phyloP scores from a whole-genome alignment of 1,140 invertebrate species.

The Sweltsa coloradensis region DNA sequence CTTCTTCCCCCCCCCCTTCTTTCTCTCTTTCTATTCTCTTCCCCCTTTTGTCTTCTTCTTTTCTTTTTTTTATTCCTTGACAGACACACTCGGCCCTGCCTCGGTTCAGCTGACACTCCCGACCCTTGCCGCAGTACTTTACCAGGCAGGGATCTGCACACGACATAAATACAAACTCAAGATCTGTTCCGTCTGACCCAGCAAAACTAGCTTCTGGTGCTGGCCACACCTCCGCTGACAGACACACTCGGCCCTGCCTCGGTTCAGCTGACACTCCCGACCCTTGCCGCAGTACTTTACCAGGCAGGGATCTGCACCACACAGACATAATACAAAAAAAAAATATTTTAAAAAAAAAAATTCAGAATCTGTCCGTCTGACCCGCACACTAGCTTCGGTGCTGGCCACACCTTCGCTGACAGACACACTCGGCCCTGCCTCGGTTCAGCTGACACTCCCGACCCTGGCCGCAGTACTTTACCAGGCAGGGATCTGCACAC shows the following conservation, averaged over 20 bases:
- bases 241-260: conserved; percentile 42
- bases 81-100: conserved; percentile 49
- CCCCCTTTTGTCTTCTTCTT: too few species aligned
- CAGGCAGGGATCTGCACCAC: conserved; percentile 42
- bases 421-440: conserved; percentile 45
- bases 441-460: conserved; percentile 45
- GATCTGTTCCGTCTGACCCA: too few species aligned
- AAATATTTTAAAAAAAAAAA: too few species aligned
- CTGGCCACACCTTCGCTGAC: conserved; percentile 39
- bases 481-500: conserved; percentile 47
- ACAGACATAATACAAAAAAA: too few species aligned
- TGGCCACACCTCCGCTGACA: conserved; percentile 43
- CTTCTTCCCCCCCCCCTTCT: too few species aligned
- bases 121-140: conserved; percentile 52
- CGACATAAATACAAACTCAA: too few species aligned
- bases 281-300: conserved; percentile 54
- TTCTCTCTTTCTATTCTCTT: too few species aligned
- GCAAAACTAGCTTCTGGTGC: conserved; percentile 38
- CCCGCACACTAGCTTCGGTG: conserved; percentile 49
- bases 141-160: conserved; percentile 45
- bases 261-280: conserved; percentile 43
- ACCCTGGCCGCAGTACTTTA: conserved; percentile 53
- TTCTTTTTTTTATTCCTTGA: too few species aligned
- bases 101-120: conserved; percentile 44
- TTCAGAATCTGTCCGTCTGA: conserved; percentile 55